A percentile compares a stretch with the other conserved stretches of the same genome.
Evolutionary conservation across 2,797 vertebrate genomes (phyloP).

Genomic region (Sebastiscus tertius): DNA sequence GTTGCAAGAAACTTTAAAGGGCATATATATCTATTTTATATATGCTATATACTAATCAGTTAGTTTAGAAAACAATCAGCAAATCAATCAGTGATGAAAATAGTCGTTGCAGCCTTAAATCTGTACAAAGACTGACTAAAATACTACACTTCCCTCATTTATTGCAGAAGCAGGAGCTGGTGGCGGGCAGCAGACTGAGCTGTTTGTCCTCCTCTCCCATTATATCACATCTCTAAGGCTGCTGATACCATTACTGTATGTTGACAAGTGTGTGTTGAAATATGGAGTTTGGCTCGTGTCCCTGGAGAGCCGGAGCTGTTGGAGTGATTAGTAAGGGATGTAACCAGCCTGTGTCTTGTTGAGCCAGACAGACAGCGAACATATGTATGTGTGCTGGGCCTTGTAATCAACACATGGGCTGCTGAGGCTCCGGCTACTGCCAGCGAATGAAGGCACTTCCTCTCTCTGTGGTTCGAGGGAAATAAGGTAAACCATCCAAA

Average conservation of each 20-base stretch:
- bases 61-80: background rate
- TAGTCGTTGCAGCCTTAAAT: background rate
- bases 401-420: slow-evolving; percentile 71
- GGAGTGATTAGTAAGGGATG: slow-evolving; percentile 71
- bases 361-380: slow-evolving; percentile 68
- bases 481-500: slow-evolving; percentile 45
- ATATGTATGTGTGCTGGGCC: slow-evolving; percentile 70
- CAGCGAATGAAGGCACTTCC: slow-evolving; percentile 11
- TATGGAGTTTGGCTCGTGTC: slow-evolving; percentile 56
- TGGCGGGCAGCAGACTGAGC: slow-evolving; percentile 2
- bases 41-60: background rate
- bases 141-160: background rate
- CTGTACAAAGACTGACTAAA: too few species aligned
- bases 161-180: background rate
- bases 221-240: slow-evolving; percentile 42
- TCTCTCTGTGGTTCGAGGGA: background rate
- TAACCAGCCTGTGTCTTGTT: slow-evolving; percentile 59
- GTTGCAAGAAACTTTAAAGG: too few species aligned
- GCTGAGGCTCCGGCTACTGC: slow-evolving; percentile 33
- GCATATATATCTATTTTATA: background rate
- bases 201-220: slow-evolving; percentile 31
- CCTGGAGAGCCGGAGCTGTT: slow-evolving; percentile 62
- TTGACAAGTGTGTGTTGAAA: slow-evolving; percentile 52
- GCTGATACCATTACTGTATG: slow-evolving; percentile 37
- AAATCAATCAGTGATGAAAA: background rate